Evolutionary conservation across 2,113 vertebrate species (phyloP).

Genomic region (Candoia aspera): DNA sequence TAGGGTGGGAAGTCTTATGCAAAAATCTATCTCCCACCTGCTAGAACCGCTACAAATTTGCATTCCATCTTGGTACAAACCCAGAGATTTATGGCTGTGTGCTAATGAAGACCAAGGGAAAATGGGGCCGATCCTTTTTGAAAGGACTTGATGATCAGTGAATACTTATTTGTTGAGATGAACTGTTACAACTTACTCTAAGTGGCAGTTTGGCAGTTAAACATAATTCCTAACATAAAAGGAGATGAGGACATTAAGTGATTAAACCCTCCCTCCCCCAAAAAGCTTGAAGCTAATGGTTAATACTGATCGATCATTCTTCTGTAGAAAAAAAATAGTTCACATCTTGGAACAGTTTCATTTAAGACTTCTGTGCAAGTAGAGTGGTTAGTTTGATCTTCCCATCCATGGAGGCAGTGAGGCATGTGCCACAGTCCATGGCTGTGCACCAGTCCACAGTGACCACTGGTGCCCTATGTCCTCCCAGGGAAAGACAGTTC

Average conservation of each 20-base stretch:
- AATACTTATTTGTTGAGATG: conserved; percentile 37
- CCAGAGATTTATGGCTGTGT: not conserved
- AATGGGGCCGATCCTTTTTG: not conserved
- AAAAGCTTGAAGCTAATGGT: conserved; percentile 37
- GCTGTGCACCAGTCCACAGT: conserved; percentile 97
- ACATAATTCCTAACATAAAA: conserved; percentile 26
- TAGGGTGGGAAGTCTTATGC: no score
- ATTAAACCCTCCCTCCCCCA: conserved; percentile 25
- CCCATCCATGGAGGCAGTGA: conserved; percentile 97
- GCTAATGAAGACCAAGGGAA: not conserved
- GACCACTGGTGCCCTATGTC: conserved; percentile 94
- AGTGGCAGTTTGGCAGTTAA: conserved; percentile 51
- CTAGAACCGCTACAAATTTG: conserved; percentile 10
- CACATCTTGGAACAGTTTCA: not conserved
- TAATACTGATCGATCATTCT: conserved; percentile 25
- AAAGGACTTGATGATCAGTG: conserved; percentile 28
- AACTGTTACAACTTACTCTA: conserved; percentile 24
- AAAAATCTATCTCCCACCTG: not conserved
- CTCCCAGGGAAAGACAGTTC: conserved; percentile 87
- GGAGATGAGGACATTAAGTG: conserved; percentile 46
- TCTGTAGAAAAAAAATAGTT: not conserved
- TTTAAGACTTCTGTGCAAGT: conserved; percentile 86
- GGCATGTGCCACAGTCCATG: conserved; percentile 95
- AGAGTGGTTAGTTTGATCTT: conserved; percentile 97
- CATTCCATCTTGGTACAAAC: not conserved